phyloP scores from a whole-genome alignment of 2,797 vertebrate genomes.

The Micrastur ruficollis region DNA sequence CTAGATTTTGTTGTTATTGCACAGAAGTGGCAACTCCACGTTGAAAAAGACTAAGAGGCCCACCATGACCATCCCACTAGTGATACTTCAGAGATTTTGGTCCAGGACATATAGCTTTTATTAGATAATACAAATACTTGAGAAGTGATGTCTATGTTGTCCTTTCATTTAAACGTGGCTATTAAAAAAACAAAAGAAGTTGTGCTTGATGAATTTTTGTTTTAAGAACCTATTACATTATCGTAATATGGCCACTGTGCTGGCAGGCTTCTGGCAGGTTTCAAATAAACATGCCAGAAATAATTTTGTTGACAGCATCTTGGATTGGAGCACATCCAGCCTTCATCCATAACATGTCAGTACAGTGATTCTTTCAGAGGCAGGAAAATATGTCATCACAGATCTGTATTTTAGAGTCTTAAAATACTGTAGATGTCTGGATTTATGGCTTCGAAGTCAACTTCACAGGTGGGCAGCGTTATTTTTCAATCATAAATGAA shows the following conservation, averaged over 20 bases:
- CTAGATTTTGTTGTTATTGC: neutral
- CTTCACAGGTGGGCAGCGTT: neutral
- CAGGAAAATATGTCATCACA: slow-evolving; percentile 7
- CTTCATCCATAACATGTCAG: neutral
- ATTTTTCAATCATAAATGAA: slow-evolving; percentile 3
- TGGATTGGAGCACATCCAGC: slow-evolving; percentile 4
- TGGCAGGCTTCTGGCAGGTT: slow-evolving; percentile 18
- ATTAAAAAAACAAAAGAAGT: neutral
- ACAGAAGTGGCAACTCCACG: neutral
- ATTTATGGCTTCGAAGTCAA: slow-evolving; percentile 18
- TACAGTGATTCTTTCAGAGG: neutral
- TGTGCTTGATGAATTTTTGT: neutral
- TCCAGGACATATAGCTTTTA: neutral
- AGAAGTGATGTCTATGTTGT: neutral
- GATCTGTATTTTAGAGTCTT: neutral
- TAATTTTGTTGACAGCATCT: slow-evolving; percentile 53
- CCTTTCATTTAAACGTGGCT: neutral
- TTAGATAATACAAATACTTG: neutral
- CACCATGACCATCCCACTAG: neutral
- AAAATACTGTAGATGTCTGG: neutral
- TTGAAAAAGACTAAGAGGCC: neutral
- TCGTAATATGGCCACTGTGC: neutral
- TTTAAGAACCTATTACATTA: neutral
- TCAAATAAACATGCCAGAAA: slow-evolving; percentile 28
- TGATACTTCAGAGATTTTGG: neutral